Evolutionary conservation across 2,888 invertebrate species (phyloP).

Genomic region (Merodon equestris): DNA sequence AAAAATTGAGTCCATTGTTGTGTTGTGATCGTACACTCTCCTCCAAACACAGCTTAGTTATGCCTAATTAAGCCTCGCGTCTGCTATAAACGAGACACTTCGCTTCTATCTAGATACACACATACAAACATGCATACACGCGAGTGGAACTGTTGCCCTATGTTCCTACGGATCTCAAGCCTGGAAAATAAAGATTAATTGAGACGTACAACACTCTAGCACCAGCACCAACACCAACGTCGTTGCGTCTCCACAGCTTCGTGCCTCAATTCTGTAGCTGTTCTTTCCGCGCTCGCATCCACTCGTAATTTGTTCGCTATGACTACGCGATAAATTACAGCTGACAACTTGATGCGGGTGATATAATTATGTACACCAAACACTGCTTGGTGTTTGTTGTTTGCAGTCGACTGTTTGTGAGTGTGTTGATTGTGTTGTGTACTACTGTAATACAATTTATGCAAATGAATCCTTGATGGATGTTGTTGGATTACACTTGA

Average conservation of each 20-base stretch:
- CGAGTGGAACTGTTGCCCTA: not conserved
- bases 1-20: slow-evolving; percentile 44
- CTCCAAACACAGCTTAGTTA: slow-evolving; percentile 53
- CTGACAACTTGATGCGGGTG: slow-evolving; percentile 67
- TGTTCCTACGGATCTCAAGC: slow-evolving; percentile 36
- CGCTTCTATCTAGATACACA: too few species aligned
- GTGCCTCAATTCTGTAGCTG: too few species aligned
- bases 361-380: slow-evolving; percentile 60
- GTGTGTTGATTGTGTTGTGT: slow-evolving; percentile 25
- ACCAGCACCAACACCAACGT: too few species aligned
- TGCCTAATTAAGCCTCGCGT: slow-evolving; percentile 54
- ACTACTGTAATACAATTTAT: slow-evolving; percentile 51
- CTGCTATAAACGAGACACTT: slow-evolving; percentile 13
- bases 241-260: too few species aligned
- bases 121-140: too few species aligned
- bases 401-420: slow-evolving; percentile 32
- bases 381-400: slow-evolving; percentile 12
- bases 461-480: slow-evolving; percentile 67
- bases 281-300: not conserved
- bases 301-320: slow-evolving; percentile 59
- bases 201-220: slow-evolving; percentile 30
- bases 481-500: slow-evolving; percentile 61
- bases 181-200: slow-evolving; percentile 60
- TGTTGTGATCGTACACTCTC: slow-evolving; percentile 11
- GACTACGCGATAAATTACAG: slow-evolving; percentile 61